Conservation (phyloP, 2,888 invertebrate genomes). For the Synanthedon andrenaeformis region DNA sequence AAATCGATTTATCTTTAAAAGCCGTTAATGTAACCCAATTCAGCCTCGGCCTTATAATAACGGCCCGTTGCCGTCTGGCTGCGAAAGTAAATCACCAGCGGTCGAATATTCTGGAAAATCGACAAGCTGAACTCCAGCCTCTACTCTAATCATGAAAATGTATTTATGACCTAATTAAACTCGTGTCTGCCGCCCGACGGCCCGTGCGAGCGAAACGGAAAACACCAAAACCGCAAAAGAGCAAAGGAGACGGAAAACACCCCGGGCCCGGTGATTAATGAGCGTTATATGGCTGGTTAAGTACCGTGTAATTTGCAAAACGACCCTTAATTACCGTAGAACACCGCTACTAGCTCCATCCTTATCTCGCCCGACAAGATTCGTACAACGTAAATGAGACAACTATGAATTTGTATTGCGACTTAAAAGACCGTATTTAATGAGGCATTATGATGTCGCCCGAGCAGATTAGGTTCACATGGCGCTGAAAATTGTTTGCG, state of each 20-base stretch:
- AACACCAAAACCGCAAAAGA: conserved; percentile 13
- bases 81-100: conserved; percentile 14
- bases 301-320: conserved; percentile 83
- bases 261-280: conserved; percentile 71
- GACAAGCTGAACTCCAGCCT: conserved; percentile 24
- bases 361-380: conserved; percentile 30
- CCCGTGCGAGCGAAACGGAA: conserved; percentile 27
- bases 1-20: no score
- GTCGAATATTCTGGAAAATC: conserved; percentile 27
- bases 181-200: conserved; percentile 47
- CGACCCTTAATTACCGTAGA: conserved; percentile 76
- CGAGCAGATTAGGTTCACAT: conserved; percentile 63
- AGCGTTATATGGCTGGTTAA: conserved; percentile 77
- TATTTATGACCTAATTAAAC: conserved; percentile 71
- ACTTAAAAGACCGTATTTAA: conserved; percentile 63
- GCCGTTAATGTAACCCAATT: no score
- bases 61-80: conserved; percentile 35
- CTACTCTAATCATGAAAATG: conserved; percentile 64
- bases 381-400: conserved; percentile 29
- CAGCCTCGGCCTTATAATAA: conserved; percentile 16
- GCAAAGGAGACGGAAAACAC: conserved; percentile 32
- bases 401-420: conserved; percentile 32
- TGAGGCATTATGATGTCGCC: conserved; percentile 68
- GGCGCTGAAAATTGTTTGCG: conserved; percentile 52
- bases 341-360: conserved; percentile 59